Conservation (phyloP, 2,113 vertebrate species). For the Perca fluviatilis region DNA sequence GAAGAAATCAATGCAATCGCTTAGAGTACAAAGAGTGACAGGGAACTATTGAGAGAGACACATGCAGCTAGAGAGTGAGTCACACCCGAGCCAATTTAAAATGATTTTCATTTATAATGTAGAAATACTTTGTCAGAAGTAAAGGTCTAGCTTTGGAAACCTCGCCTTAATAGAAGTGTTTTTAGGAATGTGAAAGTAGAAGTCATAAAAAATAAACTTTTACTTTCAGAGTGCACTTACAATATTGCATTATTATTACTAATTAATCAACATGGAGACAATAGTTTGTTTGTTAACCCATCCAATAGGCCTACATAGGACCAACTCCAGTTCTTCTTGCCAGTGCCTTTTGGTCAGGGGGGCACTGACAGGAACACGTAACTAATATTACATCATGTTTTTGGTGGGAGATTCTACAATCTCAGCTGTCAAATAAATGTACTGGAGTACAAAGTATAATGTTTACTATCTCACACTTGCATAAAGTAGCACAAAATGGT, state of each 20-base stretch:
- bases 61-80: background rate
- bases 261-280: too few species aligned
- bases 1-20: constrained; percentile 30
- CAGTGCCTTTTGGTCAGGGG: too few species aligned
- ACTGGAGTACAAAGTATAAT: too few species aligned
- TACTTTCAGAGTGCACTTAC: background rate
- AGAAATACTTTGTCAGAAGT: background rate
- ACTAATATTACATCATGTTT: too few species aligned
- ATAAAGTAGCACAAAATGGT: too few species aligned
- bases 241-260: background rate
- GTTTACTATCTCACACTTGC: too few species aligned
- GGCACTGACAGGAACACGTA: too few species aligned
- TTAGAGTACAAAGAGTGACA: constrained; percentile 15
- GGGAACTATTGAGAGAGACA: constrained; percentile 10
- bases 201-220: background rate
- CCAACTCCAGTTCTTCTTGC: too few species aligned
- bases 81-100: background rate
- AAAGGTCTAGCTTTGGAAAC: background rate
- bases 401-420: too few species aligned
- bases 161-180: background rate
- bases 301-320: too few species aligned
- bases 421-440: too few species aligned
- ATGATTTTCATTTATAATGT: background rate
- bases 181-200: background rate
- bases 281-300: too few species aligned